phyloP scores from a whole-genome alignment of 1,140 invertebrate genomes.

The Drosophila baimaii region DNA sequence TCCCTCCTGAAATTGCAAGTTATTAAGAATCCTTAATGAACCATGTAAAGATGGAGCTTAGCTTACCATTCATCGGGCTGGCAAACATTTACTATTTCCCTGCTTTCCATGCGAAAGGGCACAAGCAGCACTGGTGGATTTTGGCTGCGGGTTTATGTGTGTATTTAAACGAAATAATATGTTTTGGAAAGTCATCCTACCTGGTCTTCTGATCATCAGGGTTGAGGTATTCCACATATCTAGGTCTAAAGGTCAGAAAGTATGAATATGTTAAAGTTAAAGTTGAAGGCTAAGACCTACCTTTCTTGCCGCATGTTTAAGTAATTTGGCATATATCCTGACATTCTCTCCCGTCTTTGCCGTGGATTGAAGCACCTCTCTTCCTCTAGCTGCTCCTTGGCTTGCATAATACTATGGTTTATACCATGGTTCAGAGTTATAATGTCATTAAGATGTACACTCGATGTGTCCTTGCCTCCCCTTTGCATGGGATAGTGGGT shows the following conservation, averaged over 20 bases:
- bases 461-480: neutral
- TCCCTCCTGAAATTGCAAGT: neutral
- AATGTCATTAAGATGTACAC: neutral
- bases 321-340: neutral
- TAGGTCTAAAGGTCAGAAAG: neutral
- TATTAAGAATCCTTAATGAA: neutral
- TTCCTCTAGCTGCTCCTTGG: neutral
- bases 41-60: no score
- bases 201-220: neutral
- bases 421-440: neutral
- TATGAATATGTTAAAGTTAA: neutral
- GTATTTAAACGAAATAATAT: neutral
- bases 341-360: neutral
- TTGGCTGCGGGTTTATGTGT: neutral
- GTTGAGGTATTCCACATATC: neutral
- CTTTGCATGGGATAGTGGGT: no score
- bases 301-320: neutral
- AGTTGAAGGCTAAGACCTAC: neutral
- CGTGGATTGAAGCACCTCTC: no score
- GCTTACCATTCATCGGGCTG: conserved; percentile 4
- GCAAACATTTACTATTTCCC: neutral
- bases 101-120: neutral
- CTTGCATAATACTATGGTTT: neutral
- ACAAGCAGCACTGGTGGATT: neutral
- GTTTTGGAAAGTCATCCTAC: neutral